A percentile compares a stretch with the other conserved stretches of the same genome.
phyloP scores from a whole-genome alignment of 1,140 invertebrate genomes.

The Monochamus saltuarius region DNA sequence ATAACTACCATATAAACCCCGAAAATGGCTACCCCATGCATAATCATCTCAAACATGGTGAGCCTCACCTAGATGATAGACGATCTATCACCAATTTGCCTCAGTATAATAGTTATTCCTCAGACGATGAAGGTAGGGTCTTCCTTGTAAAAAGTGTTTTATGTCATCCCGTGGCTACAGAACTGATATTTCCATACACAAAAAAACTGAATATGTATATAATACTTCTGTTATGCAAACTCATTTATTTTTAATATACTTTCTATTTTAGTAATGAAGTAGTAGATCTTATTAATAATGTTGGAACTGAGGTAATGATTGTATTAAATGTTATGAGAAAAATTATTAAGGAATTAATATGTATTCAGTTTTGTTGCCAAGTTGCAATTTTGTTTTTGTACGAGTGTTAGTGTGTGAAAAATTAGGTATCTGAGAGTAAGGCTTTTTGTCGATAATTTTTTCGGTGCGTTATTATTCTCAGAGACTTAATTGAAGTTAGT shows the following conservation, averaged over 20 bases:
- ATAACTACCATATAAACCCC: constrained; percentile 54
- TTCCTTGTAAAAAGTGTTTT: constrained; percentile 2
- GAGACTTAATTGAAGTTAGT: too few species aligned
- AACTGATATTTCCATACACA: too few species aligned
- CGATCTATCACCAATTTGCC: constrained; percentile 32
- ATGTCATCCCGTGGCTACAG: constrained; percentile 7
- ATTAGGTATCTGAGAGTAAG: too few species aligned
- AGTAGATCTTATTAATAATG: not conserved
- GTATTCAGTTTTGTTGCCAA: too few species aligned
- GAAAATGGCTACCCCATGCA: constrained; percentile 38
- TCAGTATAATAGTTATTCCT: constrained; percentile 80
- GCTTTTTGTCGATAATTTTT: too few species aligned
- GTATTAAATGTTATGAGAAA: too few species aligned
- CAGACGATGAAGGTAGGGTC: constrained; percentile 79
- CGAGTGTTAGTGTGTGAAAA: constrained; percentile 10
- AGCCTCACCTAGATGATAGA: constrained; percentile 31
- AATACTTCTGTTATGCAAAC: not conserved
- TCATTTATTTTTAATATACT: not conserved
- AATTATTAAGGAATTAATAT: constrained; percentile 14
- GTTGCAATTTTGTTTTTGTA: not conserved
- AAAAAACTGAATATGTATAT: too few species aligned
- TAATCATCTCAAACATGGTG: constrained; percentile 27
- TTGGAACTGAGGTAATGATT: too few species aligned
- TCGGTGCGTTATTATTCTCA: too few species aligned
- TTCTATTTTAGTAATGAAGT: constrained; percentile 7